Conservation (phyloP, 2,888 invertebrate genomes). For the Himalopsyche japonica region DNA sequence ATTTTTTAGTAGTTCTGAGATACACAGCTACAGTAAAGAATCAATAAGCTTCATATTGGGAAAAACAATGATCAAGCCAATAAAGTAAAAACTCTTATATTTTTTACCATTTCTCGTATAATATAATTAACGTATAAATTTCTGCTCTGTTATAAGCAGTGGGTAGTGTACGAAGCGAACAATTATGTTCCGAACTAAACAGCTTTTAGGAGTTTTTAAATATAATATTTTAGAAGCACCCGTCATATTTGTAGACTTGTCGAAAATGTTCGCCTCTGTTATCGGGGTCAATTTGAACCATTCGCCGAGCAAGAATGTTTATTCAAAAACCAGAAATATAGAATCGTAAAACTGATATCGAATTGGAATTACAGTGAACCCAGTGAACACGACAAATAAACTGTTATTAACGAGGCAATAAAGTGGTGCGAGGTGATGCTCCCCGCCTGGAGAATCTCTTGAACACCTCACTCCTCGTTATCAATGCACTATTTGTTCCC, state of each 20-base stretch:
- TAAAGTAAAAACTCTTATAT: no score
- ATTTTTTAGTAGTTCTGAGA: no score
- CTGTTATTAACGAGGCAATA: constrained; percentile 33
- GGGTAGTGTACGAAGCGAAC: no score
- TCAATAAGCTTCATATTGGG: no score
- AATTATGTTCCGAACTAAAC: no score
- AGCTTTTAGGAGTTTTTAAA: no score
- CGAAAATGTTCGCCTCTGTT: background rate
- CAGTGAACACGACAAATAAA: constrained; percentile 36
- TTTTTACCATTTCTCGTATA: no score
- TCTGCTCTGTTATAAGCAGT: no score
- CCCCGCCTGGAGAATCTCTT: background rate
- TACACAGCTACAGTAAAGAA: no score
- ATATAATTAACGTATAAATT: no score
- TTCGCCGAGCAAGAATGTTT: constrained; percentile 15
- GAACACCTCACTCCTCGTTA: background rate
- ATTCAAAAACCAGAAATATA: constrained; percentile 26
- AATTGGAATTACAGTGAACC: constrained; percentile 27
- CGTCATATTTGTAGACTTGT: background rate
- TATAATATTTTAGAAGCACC: background rate
- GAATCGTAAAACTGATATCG: constrained; percentile 34
- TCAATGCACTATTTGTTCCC: background rate
- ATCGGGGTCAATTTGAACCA: constrained; percentile 22
- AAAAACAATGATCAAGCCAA: no score
- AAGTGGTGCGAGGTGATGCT: background rate